A percentile compares a stretch with the other conserved stretches of the same genome.
phyloP scores from a whole-genome alignment of 2,797 vertebrate species.

The Enteromius radiatus region DNA sequence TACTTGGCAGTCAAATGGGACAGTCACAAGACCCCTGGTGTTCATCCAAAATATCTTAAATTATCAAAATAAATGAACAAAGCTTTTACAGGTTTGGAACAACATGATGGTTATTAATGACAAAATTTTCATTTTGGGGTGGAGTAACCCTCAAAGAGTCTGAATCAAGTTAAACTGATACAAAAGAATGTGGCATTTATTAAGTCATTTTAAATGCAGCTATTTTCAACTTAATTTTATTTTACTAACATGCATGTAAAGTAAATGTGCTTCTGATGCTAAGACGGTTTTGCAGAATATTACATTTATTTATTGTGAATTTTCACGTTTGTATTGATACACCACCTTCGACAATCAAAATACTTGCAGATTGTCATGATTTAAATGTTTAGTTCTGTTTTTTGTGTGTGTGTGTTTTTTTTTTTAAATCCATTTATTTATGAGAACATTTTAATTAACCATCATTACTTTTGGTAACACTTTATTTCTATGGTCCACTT shows the following conservation, averaged over 20 bases:
- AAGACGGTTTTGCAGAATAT: conserved; percentile 13
- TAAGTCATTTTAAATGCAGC: background rate
- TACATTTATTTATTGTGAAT: background rate
- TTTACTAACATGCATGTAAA: conserved; percentile 17
- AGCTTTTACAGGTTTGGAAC: too few relatives aligned
- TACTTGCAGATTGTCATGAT: background rate
- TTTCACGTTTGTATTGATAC: background rate
- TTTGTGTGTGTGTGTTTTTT: background rate
- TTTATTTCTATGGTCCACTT: too few relatives aligned
- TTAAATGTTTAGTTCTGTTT: background rate
- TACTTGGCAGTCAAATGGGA: too few relatives aligned
- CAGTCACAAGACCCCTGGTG: too few relatives aligned
- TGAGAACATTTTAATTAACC: background rate
- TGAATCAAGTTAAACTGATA: background rate
- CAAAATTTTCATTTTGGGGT: too few relatives aligned
- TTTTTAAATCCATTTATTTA: background rate
- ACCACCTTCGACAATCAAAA: conserved; percentile 32
- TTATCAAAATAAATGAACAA: too few relatives aligned
- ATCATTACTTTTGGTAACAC: too few relatives aligned
- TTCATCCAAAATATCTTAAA: too few relatives aligned
- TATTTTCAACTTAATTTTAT: background rate
- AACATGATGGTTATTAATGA: too few relatives aligned
- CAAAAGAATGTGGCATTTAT: conserved; percentile 21
- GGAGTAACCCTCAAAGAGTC: too few relatives aligned
- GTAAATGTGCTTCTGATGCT: conserved; percentile 15